These are phyloP conservation scores for Anhinga anhinga DNA, from an alignment of 2,113 vertebrate genomes.

Conservation along the genomic window DNA sequence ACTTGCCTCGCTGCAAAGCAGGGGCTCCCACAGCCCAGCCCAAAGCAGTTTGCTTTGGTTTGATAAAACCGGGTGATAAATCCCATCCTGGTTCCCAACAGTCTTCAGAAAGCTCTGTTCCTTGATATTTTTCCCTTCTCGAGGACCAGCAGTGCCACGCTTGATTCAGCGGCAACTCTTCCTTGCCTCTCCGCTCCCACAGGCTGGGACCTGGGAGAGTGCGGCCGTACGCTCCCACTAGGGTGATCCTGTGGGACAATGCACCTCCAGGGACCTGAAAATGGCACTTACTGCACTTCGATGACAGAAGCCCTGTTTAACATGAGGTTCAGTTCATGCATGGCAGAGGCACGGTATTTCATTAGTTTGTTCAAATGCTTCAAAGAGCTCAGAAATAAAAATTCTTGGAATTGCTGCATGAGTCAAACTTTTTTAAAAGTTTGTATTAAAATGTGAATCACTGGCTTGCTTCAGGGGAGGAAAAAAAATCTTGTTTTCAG, in stretches of 20 bases:
- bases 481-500: background rate
- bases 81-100: background rate
- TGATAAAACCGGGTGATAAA: accelerated
- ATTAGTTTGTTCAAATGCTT: background rate
- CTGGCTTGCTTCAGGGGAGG: background rate
- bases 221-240: accelerated
- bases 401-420: background rate
- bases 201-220: background rate
- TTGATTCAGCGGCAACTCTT: accelerated
- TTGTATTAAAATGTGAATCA: background rate
- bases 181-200: background rate
- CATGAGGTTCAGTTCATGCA: background rate
- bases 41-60: background rate
- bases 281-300: background rate
- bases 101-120: background rate
- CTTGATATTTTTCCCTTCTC: background rate
- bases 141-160: background rate
- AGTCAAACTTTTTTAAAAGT: background rate
- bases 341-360: background rate
- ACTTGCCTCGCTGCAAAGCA: background rate
- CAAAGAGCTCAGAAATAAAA: background rate
- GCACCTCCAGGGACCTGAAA: background rate
- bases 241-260: background rate
- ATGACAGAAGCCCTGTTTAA: background rate
- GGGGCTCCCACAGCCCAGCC: background rate